Evolutionary conservation across 2,888 invertebrate genomes (phyloP).

Genomic region (Apocheima hispidaria): DNA sequence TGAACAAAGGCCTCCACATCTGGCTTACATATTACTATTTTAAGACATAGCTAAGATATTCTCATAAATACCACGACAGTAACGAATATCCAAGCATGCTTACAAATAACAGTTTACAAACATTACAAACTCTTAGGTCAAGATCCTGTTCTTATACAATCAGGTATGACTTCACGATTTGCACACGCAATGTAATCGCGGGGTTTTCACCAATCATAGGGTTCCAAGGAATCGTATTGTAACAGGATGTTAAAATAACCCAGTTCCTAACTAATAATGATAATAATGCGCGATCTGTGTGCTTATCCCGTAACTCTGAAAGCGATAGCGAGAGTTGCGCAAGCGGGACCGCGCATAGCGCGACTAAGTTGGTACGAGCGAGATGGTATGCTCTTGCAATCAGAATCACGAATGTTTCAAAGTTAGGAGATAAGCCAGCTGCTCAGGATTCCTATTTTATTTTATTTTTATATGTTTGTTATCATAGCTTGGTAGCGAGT

Average conservation of each 20-base stretch:
- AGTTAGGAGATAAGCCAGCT: too few species aligned
- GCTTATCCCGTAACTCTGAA: too few species aligned
- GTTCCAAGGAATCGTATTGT: conserved; percentile 68
- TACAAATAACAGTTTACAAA: neutral
- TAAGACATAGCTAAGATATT: too few species aligned
- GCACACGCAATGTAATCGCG: conserved; percentile 69
- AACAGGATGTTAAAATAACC: conserved; percentile 73
- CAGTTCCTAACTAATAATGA: conserved; percentile 55
- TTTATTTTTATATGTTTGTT: conserved; percentile 58
- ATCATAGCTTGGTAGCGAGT: conserved; percentile 44
- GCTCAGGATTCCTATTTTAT: conserved; percentile 68
- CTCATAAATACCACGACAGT: neutral
- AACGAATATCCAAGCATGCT: neutral
- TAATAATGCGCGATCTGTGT: conserved; percentile 52
- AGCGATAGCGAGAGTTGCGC: too few species aligned
- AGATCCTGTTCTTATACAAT: conserved; percentile 30
- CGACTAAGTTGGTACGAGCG: too few species aligned
- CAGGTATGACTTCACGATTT: conserved; percentile 52
- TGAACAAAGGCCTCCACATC: too few species aligned
- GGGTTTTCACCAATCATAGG: conserved; percentile 70
- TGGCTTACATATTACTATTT: too few species aligned
- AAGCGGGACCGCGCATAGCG: too few species aligned
- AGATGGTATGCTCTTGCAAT: too few species aligned
- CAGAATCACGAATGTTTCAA: too few species aligned
- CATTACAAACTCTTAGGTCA: conserved; percentile 7